phyloP scores from a whole-genome alignment of 92 coral and sea anemone genomes.

The Ricordea florida region DNA sequence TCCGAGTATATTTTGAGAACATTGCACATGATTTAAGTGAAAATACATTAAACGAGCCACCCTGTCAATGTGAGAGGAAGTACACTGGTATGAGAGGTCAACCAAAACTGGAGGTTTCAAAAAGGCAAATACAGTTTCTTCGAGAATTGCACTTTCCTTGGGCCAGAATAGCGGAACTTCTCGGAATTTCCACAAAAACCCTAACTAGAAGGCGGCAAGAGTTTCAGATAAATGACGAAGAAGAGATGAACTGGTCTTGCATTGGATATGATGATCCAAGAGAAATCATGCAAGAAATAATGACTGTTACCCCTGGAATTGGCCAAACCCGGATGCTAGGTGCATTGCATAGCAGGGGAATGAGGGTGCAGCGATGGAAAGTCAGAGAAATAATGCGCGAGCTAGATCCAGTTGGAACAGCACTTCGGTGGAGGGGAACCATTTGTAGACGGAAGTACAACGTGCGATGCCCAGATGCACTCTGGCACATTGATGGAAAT shows the following conservation, averaged over 20 bases:
- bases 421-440: slow-evolving; percentile 62
- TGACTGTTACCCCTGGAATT: slow-evolving; percentile 24
- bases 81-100: slow-evolving; percentile 68
- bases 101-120: slow-evolving; percentile 55
- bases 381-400: slow-evolving; percentile 16
- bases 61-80: slow-evolving; percentile 30
- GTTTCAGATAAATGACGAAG: slow-evolving; percentile 25
- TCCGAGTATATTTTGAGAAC: slow-evolving; percentile 46
- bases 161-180: slow-evolving; percentile 10
- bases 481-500: slow-evolving; percentile 63
- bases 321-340: slow-evolving; percentile 35
- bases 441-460: slow-evolving; percentile 51
- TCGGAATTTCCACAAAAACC: slow-evolving; percentile 43
- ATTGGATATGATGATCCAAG: slow-evolving; percentile 29
- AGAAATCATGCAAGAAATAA: slow-evolving; percentile 43
- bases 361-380: slow-evolving; percentile 32
- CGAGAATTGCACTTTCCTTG: slow-evolving; percentile 25
- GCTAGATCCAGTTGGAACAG: slow-evolving; percentile 54
- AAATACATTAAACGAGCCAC: not conserved
- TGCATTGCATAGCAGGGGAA: slow-evolving; percentile 38
- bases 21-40: slow-evolving; percentile 22
- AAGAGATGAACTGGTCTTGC: slow-evolving; percentile 37
- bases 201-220: slow-evolving; percentile 41
- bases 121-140: slow-evolving; percentile 47
- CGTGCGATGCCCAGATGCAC: slow-evolving; percentile 43